Percentiles rank a stretch among this genome's conserved stretches.
These are phyloP conservation scores for Phoenicopterus ruber DNA, from an alignment of 2,113 vertebrate genomes.

Conservation along the genomic window DNA sequence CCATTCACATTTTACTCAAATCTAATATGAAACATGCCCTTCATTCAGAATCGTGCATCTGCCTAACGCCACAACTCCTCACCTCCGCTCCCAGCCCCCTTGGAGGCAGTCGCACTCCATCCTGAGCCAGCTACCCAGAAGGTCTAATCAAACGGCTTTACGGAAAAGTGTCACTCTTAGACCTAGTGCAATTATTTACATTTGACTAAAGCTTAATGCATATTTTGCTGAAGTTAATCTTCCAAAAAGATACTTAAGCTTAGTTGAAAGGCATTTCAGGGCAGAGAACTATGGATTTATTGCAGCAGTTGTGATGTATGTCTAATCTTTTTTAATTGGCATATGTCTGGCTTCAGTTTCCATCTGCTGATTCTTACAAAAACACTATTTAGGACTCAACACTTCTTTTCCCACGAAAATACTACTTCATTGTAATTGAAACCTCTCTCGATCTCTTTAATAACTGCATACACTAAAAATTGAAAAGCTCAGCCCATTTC, in stretches of 20 bases:
- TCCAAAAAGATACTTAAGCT: not conserved
- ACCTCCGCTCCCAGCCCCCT: not conserved
- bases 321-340: not conserved
- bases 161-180: not conserved
- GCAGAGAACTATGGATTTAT: not conserved
- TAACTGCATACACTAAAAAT: not conserved
- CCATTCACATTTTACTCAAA: not conserved
- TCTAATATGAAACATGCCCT: not conserved
- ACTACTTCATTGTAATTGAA: not conserved
- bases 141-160: not conserved
- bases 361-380: not conserved
- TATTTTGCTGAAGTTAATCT: not conserved
- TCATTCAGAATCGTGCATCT: fast-evolving
- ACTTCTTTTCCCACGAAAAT: not conserved
- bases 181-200: not conserved
- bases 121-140: not conserved
- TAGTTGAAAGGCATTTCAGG: not conserved
- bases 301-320: not conserved
- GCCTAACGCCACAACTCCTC: not conserved
- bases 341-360: not conserved
- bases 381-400: not conserved
- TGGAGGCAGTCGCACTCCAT: not conserved
- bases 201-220: not conserved
- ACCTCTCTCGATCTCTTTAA: not conserved
- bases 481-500: not conserved